phyloP scores from a whole-genome alignment of 2,888 invertebrate genomes.

The Leptogaster cylindrica region DNA sequence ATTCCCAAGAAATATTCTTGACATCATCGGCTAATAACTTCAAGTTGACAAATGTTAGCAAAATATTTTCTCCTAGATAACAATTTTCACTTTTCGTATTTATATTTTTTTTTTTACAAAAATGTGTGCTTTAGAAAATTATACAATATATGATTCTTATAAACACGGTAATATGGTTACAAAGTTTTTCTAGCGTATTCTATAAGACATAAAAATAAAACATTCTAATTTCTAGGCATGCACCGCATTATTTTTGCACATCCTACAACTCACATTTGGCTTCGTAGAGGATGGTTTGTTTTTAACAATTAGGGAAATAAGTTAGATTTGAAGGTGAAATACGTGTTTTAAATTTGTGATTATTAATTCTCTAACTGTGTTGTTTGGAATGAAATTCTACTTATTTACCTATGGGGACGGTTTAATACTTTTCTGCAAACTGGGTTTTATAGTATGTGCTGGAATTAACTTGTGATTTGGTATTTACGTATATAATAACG shows the following conservation, averaged over 20 bases:
- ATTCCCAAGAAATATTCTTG: slow-evolving; percentile 31
- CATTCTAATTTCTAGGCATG: background rate
- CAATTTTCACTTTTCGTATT: too few species aligned
- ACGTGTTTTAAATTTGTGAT: too few species aligned
- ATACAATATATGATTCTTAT: slow-evolving; percentile 2
- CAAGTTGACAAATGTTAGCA: slow-evolving; percentile 28
- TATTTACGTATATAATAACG: slow-evolving; percentile 15
- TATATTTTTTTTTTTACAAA: too few species aligned
- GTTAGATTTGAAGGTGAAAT: background rate
- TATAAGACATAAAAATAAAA: slow-evolving; percentile 14
- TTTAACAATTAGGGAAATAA: background rate
- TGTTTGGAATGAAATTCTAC: slow-evolving; percentile 12
- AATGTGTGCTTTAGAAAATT: slow-evolving; percentile 33
- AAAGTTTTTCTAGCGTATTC: slow-evolving; percentile 18
- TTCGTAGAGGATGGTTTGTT: slow-evolving; percentile 5
- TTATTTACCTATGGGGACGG: slow-evolving; percentile 30
- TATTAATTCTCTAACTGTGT: background rate
- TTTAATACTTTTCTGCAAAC: slow-evolving; percentile 12
- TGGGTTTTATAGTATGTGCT: slow-evolving; percentile 6
- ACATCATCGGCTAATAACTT: slow-evolving; percentile 13
- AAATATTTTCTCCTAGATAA: slow-evolving; percentile 26
- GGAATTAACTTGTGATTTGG: slow-evolving; percentile 35
- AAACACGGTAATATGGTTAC: slow-evolving; percentile 19
- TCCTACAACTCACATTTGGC: slow-evolving; percentile 35
- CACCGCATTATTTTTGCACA: slow-evolving; percentile 13